Conservation (phyloP, 2,113 vertebrate genomes). For the Phyllopteryx taeniolatus region DNA sequence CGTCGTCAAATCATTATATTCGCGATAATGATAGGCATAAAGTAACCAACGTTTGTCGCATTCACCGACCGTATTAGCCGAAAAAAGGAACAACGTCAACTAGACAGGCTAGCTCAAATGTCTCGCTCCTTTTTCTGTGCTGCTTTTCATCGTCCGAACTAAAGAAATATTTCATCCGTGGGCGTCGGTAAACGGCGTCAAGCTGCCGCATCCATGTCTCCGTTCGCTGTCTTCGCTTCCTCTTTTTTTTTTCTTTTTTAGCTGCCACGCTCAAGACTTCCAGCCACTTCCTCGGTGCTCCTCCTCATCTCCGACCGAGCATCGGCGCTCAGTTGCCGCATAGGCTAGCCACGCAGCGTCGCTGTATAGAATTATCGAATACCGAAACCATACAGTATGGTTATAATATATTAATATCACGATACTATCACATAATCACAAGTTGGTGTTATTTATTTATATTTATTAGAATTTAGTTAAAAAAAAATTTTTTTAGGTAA, state of each 20-base stretch:
- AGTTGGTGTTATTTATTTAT: neutral
- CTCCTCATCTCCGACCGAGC: neutral
- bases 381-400: neutral
- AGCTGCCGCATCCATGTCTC: neutral
- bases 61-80: too few species aligned
- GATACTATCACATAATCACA: neutral
- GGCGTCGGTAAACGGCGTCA: neutral
- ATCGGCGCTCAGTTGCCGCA: neutral
- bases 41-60: neutral
- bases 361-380: neutral
- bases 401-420: neutral
- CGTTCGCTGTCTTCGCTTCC: neutral
- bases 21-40: neutral
- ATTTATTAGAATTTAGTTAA: neutral
- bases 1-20: too few species aligned
- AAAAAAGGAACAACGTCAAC: neutral
- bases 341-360: neutral
- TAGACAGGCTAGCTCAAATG: neutral
- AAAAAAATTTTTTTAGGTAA: too few species aligned
- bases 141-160: neutral
- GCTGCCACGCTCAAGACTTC: neutral
- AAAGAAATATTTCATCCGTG: neutral
- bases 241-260: neutral
- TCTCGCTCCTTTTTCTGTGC: neutral
- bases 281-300: neutral